Evolutionary conservation across 2,797 vertebrate species (phyloP).

Genomic region (Sciurus carolinensis): DNA sequence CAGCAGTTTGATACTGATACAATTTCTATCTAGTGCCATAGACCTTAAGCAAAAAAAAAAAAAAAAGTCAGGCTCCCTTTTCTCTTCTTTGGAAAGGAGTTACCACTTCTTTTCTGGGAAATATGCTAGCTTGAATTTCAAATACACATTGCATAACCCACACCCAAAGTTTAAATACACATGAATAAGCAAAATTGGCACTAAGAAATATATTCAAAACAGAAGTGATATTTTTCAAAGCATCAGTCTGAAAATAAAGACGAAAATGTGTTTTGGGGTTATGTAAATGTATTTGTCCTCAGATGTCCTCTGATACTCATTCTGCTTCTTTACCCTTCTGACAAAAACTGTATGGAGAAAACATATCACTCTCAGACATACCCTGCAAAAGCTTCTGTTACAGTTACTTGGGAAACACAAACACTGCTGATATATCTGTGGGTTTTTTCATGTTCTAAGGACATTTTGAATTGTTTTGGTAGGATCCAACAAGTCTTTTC

Average conservation of each 20-base stretch:
- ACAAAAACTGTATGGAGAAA: conserved; percentile 12
- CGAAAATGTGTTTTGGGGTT: background rate
- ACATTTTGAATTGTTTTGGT: background rate
- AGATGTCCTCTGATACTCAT: background rate
- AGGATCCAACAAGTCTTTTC: background rate
- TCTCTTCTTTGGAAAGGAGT: conserved; percentile 59
- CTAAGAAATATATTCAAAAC: conserved; percentile 46
- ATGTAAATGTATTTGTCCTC: conserved; percentile 48
- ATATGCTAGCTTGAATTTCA: conserved; percentile 56
- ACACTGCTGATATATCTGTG: background rate
- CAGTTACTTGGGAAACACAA: background rate
- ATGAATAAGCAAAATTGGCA: conserved; percentile 61
- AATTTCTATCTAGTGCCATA: conserved; percentile 56
- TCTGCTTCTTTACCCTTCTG: background rate
- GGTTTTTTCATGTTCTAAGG: background rate
- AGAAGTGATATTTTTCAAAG: conserved; percentile 54
- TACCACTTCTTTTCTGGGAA: conserved; percentile 38
- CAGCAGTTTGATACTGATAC: conserved; percentile 37
- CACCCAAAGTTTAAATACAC: conserved; percentile 41
- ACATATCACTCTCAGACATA: background rate
- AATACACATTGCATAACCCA: background rate
- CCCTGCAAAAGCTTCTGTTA: conserved; percentile 15
- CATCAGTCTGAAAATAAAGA: conserved; percentile 60
- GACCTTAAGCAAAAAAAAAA: conserved; percentile 1
- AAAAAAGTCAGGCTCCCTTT: background rate